Conservation (phyloP, 2,113 vertebrate genomes). For the Macheiramphus alcinus region DNA sequence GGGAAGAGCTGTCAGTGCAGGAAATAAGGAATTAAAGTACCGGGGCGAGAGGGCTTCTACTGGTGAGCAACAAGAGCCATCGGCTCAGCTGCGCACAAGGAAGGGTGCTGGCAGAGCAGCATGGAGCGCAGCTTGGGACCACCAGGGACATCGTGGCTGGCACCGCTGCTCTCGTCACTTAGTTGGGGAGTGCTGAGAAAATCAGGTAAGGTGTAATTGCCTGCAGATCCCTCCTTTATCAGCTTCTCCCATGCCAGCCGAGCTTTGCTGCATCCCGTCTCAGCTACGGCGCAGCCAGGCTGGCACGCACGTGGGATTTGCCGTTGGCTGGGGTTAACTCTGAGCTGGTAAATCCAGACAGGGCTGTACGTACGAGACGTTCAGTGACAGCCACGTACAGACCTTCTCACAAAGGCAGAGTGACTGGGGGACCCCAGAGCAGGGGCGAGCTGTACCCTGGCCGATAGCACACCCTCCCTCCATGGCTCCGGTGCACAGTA, state of each 20-base stretch:
- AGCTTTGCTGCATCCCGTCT: background rate
- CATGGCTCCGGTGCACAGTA: fast-evolving
- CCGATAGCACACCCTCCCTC: background rate
- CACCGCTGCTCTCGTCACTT: fast-evolving
- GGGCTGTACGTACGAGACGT: fast-evolving
- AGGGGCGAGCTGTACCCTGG: background rate
- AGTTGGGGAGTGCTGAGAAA: background rate
- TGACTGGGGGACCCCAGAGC: background rate
- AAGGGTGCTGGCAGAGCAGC: background rate
- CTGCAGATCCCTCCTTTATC: background rate
- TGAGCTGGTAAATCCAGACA: background rate
- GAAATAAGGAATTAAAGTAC: background rate
- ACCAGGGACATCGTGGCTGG: fast-evolving
- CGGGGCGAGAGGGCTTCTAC: too few relatives aligned
- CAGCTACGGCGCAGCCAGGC: background rate
- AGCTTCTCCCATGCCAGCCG: fast-evolving
- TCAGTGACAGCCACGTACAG: fast-evolving
- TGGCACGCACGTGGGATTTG: fast-evolving
- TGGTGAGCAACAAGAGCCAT: background rate
- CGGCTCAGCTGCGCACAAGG: background rate
- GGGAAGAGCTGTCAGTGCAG: background rate
- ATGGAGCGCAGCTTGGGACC: background rate
- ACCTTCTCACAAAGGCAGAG: background rate
- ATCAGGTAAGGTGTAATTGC: fast-evolving
- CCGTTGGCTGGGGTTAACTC: background rate